These are phyloP conservation scores for Eufriesea mexicana DNA, from an alignment of 1,140 invertebrate genomes.

Conservation along the genomic window DNA sequence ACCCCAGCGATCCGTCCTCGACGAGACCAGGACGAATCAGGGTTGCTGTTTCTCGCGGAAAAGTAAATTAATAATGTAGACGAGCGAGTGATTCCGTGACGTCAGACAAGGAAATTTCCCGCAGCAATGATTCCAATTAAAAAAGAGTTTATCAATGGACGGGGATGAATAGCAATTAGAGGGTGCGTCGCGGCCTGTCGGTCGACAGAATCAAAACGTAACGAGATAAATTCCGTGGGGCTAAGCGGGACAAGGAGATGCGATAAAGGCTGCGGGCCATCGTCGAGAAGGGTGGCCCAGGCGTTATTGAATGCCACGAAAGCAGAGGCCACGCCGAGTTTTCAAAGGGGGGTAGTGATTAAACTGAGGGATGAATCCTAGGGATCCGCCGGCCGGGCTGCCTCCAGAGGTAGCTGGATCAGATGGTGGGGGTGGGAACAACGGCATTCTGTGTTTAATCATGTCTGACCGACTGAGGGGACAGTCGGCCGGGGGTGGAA, in stretches of 20 bases:
- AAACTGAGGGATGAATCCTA: slow-evolving; percentile 74
- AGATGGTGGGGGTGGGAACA: slow-evolving; percentile 71
- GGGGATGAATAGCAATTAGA: slow-evolving; percentile 58
- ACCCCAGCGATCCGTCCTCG: neutral
- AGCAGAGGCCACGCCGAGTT: slow-evolving; percentile 71
- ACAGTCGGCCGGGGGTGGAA: slow-evolving; percentile 59
- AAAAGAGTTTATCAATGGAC: slow-evolving; percentile 60
- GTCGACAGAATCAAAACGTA: slow-evolving; percentile 74
- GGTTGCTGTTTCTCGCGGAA: too few species aligned
- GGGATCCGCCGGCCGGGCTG: slow-evolving; percentile 63
- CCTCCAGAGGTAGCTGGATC: slow-evolving; percentile 56
- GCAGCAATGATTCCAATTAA: slow-evolving; percentile 63
- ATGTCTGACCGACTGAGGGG: slow-evolving; percentile 77
- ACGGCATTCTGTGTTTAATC: slow-evolving; percentile 81
- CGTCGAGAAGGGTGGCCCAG: slow-evolving; percentile 53
- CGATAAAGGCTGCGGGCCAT: slow-evolving; percentile 53
- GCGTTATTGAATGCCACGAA: slow-evolving; percentile 79
- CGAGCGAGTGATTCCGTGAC: neutral
- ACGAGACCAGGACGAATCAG: too few species aligned
- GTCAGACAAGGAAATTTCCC: slow-evolving; percentile 28
- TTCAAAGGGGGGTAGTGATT: slow-evolving; percentile 76
- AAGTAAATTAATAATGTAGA: slow-evolving; percentile 30
- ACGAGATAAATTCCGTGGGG: slow-evolving; percentile 71
- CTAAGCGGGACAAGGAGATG: slow-evolving; percentile 31
- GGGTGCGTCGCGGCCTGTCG: slow-evolving; percentile 53